Evolutionary conservation across 1,140 invertebrate species (phyloP), one percentile per base, ranked within the genome.

Genomic region (Pogonus chalceus): DNA sequence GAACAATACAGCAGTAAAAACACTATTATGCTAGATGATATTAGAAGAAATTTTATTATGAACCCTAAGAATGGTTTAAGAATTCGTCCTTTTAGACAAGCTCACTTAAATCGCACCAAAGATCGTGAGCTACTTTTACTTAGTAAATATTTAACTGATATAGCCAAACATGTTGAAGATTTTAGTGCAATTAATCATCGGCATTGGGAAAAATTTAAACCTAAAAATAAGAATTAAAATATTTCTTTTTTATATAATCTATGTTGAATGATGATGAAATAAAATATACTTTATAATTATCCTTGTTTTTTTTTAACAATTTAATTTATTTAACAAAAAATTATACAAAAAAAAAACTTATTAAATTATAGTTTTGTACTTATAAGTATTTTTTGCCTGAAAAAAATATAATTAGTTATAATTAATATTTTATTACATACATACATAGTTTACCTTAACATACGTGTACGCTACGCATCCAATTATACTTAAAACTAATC

Each of bases 21-120:
- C 66, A 98, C 95, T 0, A 94, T 98, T 57, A 98, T 98, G 93
- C 92, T 98, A 65, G 95, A 98, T 66, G 95, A 98, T 67, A 88
- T 98, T n/a, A 77, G 92, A 52, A 75, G 92, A 60, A 98, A 98
- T 74, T 98, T 98, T 64, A 82, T 97, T 14, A 96, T 98, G 94
- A 98, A 98, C 73, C 93, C 93, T 14, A 88, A 91, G 61, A 93
- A 86, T 57, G 95, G 95, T 2, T 72, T 98, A 1, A 85, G 86
- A 69, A 96, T 98, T 65, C 77, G 83, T 65, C 85, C 93, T 0
- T 98, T 96, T 69, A 80, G 84, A 3, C 84, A 95, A 64, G 93
- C 93, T 0, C 92, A 96, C 66, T 69, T 88, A 7, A 96, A 92
- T 69, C 79, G 93, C 55, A 74, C 79, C 20, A 88, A 79, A 54